A percentile compares a stretch with the other conserved stretches of the same genome.
Conservation (phyloP, 2,888 invertebrate genomes). For the Ornithoptera alexandrae region DNA sequence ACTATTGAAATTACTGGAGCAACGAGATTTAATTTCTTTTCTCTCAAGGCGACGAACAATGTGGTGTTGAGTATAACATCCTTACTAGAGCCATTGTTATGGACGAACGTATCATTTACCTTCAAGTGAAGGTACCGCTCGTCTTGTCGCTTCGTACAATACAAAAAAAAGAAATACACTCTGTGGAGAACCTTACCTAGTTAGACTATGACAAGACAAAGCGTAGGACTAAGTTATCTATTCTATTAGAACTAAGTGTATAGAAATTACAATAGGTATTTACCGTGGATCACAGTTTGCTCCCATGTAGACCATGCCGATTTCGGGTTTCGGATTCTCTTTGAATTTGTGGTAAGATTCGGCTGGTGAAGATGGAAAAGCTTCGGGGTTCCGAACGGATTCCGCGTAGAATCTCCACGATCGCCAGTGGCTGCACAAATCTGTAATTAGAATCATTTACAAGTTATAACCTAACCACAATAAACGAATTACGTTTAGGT, state of each 20-base stretch:
- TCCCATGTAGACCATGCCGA: slow-evolving; percentile 73
- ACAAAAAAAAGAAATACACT: no score
- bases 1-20: no score
- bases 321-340: slow-evolving; percentile 66
- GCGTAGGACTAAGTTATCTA: background rate
- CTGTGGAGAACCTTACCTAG: no score
- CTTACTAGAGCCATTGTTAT: no score
- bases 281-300: slow-evolving; percentile 66
- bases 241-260: background rate
- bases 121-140: no score
- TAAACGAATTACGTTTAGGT: background rate
- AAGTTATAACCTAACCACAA: background rate
- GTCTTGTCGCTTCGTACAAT: no score
- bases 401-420: slow-evolving; percentile 83
- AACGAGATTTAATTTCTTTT: no score
- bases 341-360: slow-evolving; percentile 80
- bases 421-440: slow-evolving; percentile 81
- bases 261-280: slow-evolving; percentile 9
- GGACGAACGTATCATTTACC: no score
- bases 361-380: slow-evolving; percentile 78
- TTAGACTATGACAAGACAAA: no score
- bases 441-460: slow-evolving; percentile 47
- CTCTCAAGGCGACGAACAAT: no score
- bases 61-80: no score
- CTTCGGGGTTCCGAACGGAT: slow-evolving; percentile 71